These are phyloP conservation scores for Aphrophora alni DNA, from an alignment of 2,888 invertebrate species.

Conservation along the genomic window DNA sequence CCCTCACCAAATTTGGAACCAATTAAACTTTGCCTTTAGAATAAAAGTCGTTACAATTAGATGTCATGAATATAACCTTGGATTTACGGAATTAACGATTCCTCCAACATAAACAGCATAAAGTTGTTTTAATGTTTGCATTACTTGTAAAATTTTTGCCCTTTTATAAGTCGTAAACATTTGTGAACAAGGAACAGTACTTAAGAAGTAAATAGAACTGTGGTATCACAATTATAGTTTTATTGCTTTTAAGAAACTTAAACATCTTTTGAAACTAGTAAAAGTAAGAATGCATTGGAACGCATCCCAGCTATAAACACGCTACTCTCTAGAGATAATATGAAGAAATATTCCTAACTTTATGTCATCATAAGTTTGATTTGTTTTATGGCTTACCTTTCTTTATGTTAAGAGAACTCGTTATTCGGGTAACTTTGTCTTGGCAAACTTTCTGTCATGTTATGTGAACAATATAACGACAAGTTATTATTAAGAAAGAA, in stretches of 20 bases:
- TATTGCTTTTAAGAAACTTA: neutral
- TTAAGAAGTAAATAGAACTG: neutral
- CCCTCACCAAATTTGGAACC: no score
- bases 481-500: no score
- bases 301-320: neutral
- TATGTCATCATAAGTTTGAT: conserved; percentile 37
- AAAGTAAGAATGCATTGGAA: neutral
- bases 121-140: neutral
- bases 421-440: neutral
- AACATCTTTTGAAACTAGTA: neutral
- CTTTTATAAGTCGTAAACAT: neutral
- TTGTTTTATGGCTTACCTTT: conserved; percentile 26
- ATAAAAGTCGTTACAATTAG: no score
- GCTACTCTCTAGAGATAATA: neutral
- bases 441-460: neutral
- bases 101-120: neutral
- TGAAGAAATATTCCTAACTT: neutral
- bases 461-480: no score
- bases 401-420: neutral
- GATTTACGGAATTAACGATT: neutral
- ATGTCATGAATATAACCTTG: no score
- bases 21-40: no score
- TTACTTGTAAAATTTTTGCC: neutral
- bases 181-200: neutral
- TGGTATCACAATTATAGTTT: neutral